phyloP scores from a whole-genome alignment of 35 echinoderm and acorn worm genomes.

The Ophiothrix spiculata region DNA sequence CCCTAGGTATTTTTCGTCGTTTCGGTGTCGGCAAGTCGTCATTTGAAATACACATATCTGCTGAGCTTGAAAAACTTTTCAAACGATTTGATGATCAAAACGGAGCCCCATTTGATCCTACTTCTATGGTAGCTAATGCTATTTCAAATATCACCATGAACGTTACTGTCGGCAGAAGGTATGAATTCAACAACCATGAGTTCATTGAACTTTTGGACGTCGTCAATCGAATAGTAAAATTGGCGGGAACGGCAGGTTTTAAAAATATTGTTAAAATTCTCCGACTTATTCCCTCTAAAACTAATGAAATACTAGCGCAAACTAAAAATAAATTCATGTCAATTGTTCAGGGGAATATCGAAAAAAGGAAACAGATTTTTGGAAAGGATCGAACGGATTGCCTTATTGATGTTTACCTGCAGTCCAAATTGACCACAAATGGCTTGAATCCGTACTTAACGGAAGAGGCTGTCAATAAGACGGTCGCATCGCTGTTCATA shows the following conservation, averaged over 20 bases:
- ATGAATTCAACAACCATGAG: constrained; percentile 39
- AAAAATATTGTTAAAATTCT: constrained; percentile 5
- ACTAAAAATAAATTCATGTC: not conserved
- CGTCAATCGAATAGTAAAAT: not conserved
- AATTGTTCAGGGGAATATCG: not conserved
- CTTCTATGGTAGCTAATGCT: constrained; percentile 8
- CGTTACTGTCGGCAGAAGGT: constrained; percentile 38
- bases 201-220: not conserved
- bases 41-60: constrained; percentile 56
- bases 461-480: not conserved
- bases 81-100: constrained; percentile 17
- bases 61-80: constrained; percentile 41
- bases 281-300: not conserved
- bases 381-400: not conserved
- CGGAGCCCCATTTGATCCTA: constrained; percentile 27
- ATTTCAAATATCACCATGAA: constrained; percentile 48
- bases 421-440: not conserved
- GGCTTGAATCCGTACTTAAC: not conserved
- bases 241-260: not conserved
- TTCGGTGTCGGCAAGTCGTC: constrained; percentile 79
- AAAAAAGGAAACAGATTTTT: not conserved
- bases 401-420: not conserved
- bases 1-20: constrained; percentile 54
- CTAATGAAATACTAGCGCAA: not conserved
- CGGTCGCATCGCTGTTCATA: not conserved